These are phyloP conservation scores for Sebastes iracundus DNA, from an alignment of 2,797 vertebrate species.

Conservation along the genomic window DNA sequence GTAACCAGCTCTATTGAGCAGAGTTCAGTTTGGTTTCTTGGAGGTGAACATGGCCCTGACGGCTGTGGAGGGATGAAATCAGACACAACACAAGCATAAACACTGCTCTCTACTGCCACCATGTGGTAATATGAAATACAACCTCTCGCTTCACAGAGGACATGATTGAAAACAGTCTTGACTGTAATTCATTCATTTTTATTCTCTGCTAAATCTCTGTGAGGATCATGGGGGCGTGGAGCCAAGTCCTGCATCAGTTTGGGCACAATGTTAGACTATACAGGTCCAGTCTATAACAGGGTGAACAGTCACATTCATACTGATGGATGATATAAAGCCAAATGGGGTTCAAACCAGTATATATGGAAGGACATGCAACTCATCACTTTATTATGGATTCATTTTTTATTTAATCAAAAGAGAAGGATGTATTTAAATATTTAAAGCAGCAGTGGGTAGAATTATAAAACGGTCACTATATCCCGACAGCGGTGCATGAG, in stretches of 20 bases:
- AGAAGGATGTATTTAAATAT: neutral
- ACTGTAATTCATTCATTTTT: constrained; percentile 1
- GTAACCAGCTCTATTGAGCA: constrained; percentile 3
- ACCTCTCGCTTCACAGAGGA: neutral
- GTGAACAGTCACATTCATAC: neutral
- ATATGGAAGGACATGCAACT: neutral
- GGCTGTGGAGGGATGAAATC: constrained; percentile 25
- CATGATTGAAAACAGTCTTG: neutral
- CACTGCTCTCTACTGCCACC: constrained; percentile 72
- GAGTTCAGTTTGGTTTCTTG: constrained; percentile 28
- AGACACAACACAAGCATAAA: constrained; percentile 6
- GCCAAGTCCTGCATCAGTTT: neutral
- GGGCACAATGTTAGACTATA: neutral
- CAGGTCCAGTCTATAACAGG: neutral
- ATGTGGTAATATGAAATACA: constrained; percentile 51
- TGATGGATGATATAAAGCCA: neutral
- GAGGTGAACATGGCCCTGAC: constrained; percentile 31
- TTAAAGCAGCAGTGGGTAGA: no score
- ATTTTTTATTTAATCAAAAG: constrained; percentile 6
- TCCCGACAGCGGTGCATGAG: no score
- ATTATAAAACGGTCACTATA: neutral
- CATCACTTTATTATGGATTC: neutral
- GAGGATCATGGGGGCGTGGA: neutral
- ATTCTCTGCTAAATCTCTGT: neutral
- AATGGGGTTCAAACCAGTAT: neutral